Evolutionary conservation across 1,140 invertebrate species (phyloP).

Genomic region (Pogonognathellus flavescens): DNA sequence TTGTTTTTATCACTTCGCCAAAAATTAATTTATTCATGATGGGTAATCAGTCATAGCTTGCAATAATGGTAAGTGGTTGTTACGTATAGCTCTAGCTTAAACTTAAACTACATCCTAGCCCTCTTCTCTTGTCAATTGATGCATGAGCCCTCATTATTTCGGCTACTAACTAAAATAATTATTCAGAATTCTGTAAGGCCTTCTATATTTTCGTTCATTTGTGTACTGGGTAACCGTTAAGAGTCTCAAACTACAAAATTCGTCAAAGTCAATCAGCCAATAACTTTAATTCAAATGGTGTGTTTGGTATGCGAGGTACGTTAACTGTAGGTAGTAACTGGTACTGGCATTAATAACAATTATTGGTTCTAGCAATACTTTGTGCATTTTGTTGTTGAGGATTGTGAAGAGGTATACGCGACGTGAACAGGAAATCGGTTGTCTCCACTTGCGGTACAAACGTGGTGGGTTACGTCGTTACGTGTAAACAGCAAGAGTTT

Average conservation of each 20-base stretch:
- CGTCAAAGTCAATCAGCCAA: too few relatives aligned
- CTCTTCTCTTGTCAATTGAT: not conserved
- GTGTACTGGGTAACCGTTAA: not conserved
- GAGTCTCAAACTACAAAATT: not conserved
- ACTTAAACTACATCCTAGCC: conserved; percentile 26
- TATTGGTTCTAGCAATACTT: too few relatives aligned
- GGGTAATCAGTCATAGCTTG: conserved; percentile 53
- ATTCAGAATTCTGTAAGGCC: not conserved
- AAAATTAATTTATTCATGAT: conserved; percentile 48
- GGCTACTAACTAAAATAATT: not conserved
- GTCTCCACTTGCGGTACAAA: too few relatives aligned
- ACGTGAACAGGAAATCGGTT: too few relatives aligned
- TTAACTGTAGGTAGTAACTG: too few relatives aligned
- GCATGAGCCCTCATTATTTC: not conserved
- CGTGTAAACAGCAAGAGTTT: not conserved
- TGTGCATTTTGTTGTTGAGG: too few relatives aligned
- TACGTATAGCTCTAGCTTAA: conserved; percentile 6
- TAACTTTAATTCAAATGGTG: too few relatives aligned
- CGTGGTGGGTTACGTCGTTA: too few relatives aligned
- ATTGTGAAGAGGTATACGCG: too few relatives aligned
- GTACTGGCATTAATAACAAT: too few relatives aligned
- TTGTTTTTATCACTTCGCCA: conserved; percentile 54
- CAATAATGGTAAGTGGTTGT: conserved; percentile 57
- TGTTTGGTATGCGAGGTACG: too few relatives aligned
- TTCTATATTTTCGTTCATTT: not conserved